These are phyloP conservation scores for Leptopilina clavipes DNA, from an alignment of 1,140 invertebrate species.

Conservation along the genomic window DNA sequence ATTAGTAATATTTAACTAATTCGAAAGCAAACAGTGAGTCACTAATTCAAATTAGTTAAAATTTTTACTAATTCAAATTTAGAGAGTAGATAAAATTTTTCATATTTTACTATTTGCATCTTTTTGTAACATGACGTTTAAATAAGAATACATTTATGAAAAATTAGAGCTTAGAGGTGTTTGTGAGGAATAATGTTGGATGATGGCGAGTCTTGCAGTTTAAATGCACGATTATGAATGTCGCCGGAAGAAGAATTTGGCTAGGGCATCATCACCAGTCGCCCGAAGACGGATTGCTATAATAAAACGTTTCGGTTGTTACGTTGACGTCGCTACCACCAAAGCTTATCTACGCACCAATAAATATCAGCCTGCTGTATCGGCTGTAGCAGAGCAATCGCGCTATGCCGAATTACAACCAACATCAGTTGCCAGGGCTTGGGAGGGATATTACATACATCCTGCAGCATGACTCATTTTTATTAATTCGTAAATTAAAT, in stretches of 20 bases:
- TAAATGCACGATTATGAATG: conserved; percentile 50
- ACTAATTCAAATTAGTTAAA: too few relatives aligned
- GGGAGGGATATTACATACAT: conserved; percentile 16
- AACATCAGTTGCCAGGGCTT: conserved; percentile 18
- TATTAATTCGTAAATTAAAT: too few relatives aligned
- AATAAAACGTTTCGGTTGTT: conserved; percentile 68
- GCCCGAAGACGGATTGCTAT: conserved; percentile 60
- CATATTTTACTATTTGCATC: too few relatives aligned
- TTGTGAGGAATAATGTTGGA: too few relatives aligned
- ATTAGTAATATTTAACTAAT: too few relatives aligned
- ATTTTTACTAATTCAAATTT: too few relatives aligned
- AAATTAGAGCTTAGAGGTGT: too few relatives aligned
- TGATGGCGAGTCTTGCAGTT: conserved; percentile 49
- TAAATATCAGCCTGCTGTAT: conserved; percentile 55
- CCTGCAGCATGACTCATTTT: conserved; percentile 19
- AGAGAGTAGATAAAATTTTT: too few relatives aligned
- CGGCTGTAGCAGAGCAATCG: conserved; percentile 47
- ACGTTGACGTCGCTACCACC: conserved; percentile 59
- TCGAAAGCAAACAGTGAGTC: too few relatives aligned
- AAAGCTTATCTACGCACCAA: conserved; percentile 59
- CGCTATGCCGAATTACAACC: conserved; percentile 36
- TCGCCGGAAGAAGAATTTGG: conserved; percentile 61
- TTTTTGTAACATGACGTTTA: too few relatives aligned
- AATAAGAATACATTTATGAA: too few relatives aligned
- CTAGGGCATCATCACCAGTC: conserved; percentile 58